phyloP scores from a whole-genome alignment of 2,113 vertebrate genomes.

The Cacatua alba region DNA sequence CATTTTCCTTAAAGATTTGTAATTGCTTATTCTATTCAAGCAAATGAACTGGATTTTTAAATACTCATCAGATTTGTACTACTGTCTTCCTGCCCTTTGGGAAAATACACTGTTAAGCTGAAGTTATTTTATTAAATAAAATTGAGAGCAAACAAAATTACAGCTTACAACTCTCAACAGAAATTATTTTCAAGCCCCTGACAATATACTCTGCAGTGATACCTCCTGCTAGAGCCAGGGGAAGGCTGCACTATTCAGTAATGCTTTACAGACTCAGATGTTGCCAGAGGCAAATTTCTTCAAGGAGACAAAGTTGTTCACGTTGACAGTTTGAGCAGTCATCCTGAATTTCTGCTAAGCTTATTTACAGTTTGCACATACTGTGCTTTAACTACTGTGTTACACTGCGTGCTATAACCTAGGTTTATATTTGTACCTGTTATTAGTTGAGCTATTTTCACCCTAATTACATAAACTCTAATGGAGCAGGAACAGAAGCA shows the following conservation, averaged over 20 bases:
- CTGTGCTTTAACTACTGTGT: neutral
- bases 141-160: neutral
- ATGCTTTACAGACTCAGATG: neutral
- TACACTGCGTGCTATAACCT: neutral
- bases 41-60: neutral
- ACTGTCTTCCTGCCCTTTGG: neutral
- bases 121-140: neutral
- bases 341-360: neutral
- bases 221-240: neutral
- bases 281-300: slow-evolving; percentile 11
- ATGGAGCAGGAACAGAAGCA: neutral
- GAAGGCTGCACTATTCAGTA: neutral
- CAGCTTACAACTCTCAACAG: neutral
- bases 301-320: neutral
- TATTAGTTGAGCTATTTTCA: neutral
- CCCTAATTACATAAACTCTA: neutral
- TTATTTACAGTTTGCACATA: neutral
- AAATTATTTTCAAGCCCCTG: neutral
- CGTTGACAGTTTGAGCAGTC: neutral
- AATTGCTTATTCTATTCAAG: neutral
- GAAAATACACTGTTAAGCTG: neutral
- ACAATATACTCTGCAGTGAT: neutral
- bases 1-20: neutral
- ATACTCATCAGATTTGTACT: neutral
- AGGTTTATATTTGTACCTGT: neutral